Base-by-base conservation (phyloP, 2,888 invertebrate genomes). In the Notocelia uddmanniana region DNA sequence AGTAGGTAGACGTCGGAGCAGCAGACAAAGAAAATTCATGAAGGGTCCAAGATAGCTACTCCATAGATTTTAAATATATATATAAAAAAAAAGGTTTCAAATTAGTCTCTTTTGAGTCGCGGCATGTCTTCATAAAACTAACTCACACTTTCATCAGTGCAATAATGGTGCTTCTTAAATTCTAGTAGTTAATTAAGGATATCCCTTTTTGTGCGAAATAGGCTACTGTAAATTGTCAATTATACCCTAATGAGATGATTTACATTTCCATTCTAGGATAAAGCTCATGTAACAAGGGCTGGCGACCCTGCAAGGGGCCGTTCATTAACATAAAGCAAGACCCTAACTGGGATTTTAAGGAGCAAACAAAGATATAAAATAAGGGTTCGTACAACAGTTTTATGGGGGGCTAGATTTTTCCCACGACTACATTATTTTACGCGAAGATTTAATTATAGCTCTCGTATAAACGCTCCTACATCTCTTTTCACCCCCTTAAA, bases 181-280 rank as follows among this genome's bases (percentile, higher is more conserved):
- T 15, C 19, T 34, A 31, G 3, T 8, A 18, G 62, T 31, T 26
- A 62, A 63, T 63, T 62, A 62, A 31, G 18, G n/a, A 15, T 13
- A 11, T 26, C 18, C 26, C 45, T 41, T 54, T 19, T 67, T 45
- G 19, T 9, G n/a, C 3, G 9, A 58, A 48, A 19, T 11, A 13
- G 48, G 34, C n/a, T 34, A 48, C 18, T 34, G 45, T 69, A 62
- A 62, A 55, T 69, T 69, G 55, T 41, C 48, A 48, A 63, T 69
- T 41, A 31, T 15, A 18, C 3, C 23, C 18, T 52, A 70, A 66
- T 59, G 26, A 52, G 50, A 52, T 58, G 41, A 66, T 70, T 70
- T 70, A 66, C 58, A 31, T 66, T 31, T 58, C 37, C 18, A 26
- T 54, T 70, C 37, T 21, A 21, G 13, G 54, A 52, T 41, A 26